Evolutionary conservation across 1,140 invertebrate genomes (phyloP).

Genomic region (Solen grandis): DNA sequence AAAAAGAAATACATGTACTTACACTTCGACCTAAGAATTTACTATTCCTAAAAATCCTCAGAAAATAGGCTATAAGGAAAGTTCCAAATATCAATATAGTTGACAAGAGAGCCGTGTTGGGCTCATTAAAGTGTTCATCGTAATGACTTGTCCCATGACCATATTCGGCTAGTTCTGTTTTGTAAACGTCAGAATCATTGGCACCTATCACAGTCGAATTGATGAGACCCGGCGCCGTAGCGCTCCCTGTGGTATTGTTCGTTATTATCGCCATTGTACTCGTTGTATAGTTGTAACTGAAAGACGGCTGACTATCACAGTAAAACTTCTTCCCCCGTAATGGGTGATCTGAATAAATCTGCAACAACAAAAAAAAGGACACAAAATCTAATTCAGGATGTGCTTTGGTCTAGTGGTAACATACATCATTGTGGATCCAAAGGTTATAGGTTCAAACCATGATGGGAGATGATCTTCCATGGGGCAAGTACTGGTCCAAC

Average conservation of each 20-base stretch:
- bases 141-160: constrained; percentile 19
- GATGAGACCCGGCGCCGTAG: not conserved
- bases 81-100: constrained; percentile 95
- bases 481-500: too few species aligned
- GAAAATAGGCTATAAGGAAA: constrained; percentile 95
- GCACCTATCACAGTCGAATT: not conserved
- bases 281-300: not conserved
- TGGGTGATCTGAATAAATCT: constrained; percentile 71
- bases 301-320: constrained; percentile 29
- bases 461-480: too few species aligned
- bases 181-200: not conserved
- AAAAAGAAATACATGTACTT: constrained; percentile 81
- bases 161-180: not conserved
- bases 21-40: constrained; percentile 97
- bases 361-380: too few species aligned
- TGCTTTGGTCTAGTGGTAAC: too few species aligned
- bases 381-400: too few species aligned
- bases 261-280: not conserved
- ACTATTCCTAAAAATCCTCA: constrained; percentile 96
- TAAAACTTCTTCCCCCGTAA: constrained; percentile 51
- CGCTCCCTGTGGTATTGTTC: not conserved
- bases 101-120: constrained; percentile 95
- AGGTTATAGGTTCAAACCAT: too few species aligned
- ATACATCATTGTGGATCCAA: too few species aligned
- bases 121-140: constrained; percentile 58